Evolutionary conservation across 2,888 invertebrate genomes (phyloP).

Genomic region (Alloplasta piceator): DNA sequence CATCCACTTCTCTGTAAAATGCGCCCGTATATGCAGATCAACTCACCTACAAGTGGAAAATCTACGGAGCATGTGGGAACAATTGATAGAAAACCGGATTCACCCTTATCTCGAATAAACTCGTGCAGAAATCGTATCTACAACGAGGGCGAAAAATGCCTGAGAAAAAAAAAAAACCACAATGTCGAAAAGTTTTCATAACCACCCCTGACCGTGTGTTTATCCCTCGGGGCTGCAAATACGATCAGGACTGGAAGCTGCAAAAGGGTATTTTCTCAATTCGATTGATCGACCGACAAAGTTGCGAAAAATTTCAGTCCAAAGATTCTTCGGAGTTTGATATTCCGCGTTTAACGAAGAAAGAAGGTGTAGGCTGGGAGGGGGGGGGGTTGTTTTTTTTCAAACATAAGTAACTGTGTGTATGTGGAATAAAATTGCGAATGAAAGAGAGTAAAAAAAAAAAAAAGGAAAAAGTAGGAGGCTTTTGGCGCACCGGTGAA

Average conservation of each 20-base stretch:
- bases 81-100: background rate
- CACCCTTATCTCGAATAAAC: slow-evolving; percentile 19
- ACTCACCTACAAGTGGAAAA: background rate
- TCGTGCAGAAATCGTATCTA: background rate
- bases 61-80: background rate
- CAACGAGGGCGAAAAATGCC: background rate
- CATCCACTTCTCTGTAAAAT: background rate
- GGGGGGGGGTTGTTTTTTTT: too few species aligned
- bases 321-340: slow-evolving; percentile 21
- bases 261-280: slow-evolving; percentile 23
- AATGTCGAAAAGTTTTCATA: background rate
- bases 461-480: slow-evolving; percentile 3
- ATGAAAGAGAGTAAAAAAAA: background rate
- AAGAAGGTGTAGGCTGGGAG: too few species aligned
- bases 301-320: slow-evolving; percentile 22
- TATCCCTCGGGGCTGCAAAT: background rate
- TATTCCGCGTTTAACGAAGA: slow-evolving; percentile 40
- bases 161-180: background rate
- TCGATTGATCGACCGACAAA: slow-evolving; percentile 46
- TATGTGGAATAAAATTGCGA: too few species aligned
- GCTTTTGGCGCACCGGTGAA: slow-evolving; percentile 21
- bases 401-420: too few species aligned
- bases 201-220: background rate
- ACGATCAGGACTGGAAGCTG: background rate
- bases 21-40: background rate